Evolutionary conservation across 1,140 invertebrate species (phyloP).

Genomic region (Papilio glaucus): DNA sequence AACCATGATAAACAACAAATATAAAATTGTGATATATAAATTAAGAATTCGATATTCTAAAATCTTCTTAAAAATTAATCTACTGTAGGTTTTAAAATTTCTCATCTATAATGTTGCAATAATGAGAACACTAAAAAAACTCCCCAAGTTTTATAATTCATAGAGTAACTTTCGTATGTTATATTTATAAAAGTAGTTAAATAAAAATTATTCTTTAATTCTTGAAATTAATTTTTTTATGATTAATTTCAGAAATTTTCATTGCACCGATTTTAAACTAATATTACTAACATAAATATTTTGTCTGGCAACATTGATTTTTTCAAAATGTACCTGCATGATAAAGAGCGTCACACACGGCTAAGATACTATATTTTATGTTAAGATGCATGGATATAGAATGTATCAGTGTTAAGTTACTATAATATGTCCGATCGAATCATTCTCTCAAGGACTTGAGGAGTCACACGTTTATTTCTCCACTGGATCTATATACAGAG

Average conservation of each 20-base stretch:
- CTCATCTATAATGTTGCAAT: background rate
- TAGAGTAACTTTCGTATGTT: background rate
- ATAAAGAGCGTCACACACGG: too few relatives aligned
- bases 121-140: background rate
- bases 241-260: background rate
- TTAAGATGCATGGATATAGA: too few relatives aligned
- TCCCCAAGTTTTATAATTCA: background rate
- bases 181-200: background rate
- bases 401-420: too few relatives aligned
- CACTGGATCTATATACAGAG: too few relatives aligned
- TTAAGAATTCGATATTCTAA: constrained; percentile 26
- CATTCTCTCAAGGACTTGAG: too few relatives aligned
- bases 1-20: constrained; percentile 12
- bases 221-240: background rate
- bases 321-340: background rate
- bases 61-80: constrained; percentile 13
- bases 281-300: background rate
- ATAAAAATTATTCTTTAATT: background rate
- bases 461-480: too few relatives aligned
- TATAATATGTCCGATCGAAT: too few relatives aligned
- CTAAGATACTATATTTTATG: too few relatives aligned
- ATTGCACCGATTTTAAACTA: background rate
- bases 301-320: background rate
- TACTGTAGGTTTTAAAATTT: constrained; percentile 24
- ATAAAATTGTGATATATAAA: constrained; percentile 37